phyloP scores from a whole-genome alignment of 1,140 invertebrate genomes.

The Manduca sexta region DNA sequence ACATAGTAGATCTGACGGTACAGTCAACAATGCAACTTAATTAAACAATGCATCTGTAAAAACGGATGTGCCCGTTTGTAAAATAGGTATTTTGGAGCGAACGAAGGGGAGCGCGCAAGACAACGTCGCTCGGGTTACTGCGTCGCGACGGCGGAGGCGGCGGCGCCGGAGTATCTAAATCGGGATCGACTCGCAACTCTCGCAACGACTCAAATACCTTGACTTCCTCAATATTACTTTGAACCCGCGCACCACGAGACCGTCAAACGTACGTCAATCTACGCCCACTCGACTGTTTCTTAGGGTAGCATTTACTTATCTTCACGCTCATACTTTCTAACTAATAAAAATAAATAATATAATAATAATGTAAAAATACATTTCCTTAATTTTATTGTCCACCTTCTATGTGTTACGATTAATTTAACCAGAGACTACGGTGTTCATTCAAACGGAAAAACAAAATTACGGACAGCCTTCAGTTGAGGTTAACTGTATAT shows the following conservation, averaged over 20 bases:
- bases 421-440: too few species aligned
- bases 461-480: too few species aligned
- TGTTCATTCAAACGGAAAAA: too few species aligned
- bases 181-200: conserved; percentile 67
- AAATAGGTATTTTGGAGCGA: conserved; percentile 22
- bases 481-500: background rate
- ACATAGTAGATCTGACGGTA: background rate
- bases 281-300: conserved; percentile 39
- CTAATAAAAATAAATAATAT: too few species aligned
- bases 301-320: conserved; percentile 7
- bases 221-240: conserved; percentile 73
- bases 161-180: conserved; percentile 69
- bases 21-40: conserved; percentile 23
- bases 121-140: conserved; percentile 63
- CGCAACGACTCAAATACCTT: conserved; percentile 71
- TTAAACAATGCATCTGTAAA: conserved; percentile 31
- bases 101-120: conserved; percentile 51
- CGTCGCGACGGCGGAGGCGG: conserved; percentile 55
- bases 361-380: too few species aligned
- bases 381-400: too few species aligned
- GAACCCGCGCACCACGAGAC: conserved; percentile 63
- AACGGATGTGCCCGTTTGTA: conserved; percentile 29
- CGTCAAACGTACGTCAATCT: conserved; percentile 65
- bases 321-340: too few species aligned
- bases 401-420: too few species aligned